These are phyloP conservation scores for Pemphigus obesinymphae DNA, from an alignment of 1,140 invertebrate genomes.

Conservation along the genomic window DNA sequence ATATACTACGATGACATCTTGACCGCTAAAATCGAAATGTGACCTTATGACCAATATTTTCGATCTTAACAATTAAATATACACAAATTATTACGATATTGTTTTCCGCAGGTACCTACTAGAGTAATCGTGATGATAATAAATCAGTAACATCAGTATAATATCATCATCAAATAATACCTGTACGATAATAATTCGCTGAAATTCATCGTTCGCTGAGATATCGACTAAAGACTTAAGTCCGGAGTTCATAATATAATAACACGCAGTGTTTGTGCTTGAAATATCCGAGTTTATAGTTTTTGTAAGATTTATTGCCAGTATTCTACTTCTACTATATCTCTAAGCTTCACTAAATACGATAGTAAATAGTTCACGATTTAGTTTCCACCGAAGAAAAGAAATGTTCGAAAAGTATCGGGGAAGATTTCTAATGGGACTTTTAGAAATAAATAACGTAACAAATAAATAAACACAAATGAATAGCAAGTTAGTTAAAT, in stretches of 20 bases:
- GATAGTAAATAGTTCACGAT: neutral
- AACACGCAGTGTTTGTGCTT: neutral
- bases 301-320: slow-evolving; percentile 2
- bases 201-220: neutral
- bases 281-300: neutral
- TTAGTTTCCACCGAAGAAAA: too few relatives aligned
- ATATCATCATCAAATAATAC: neutral
- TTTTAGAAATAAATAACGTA: neutral
- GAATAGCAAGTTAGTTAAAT: too few relatives aligned
- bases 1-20: too few relatives aligned
- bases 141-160: neutral
- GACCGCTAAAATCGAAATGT: too few relatives aligned
- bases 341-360: neutral
- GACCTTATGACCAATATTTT: too few relatives aligned
- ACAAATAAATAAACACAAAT: neutral
- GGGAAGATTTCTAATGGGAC: neutral
- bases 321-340: neutral
- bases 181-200: neutral
- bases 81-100: too few relatives aligned
- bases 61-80: too few relatives aligned
- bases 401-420: neutral
- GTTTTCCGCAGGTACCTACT: too few relatives aligned
- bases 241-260: neutral
- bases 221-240: neutral
- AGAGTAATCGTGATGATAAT: neutral